phyloP scores from a whole-genome alignment of 1,140 invertebrate species.

The Hycleus phaleratus region DNA sequence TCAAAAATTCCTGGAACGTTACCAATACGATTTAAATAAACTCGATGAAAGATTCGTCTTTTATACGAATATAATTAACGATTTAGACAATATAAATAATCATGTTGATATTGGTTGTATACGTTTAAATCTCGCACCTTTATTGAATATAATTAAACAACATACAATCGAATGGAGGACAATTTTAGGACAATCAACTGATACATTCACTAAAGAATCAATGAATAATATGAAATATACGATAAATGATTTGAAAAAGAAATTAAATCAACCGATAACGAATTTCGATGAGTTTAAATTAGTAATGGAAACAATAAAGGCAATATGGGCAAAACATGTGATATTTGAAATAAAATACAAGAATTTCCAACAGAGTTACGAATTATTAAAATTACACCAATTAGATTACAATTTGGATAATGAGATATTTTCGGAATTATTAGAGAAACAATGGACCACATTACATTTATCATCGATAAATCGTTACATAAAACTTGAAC shows the following conservation, averaged over 20 bases:
- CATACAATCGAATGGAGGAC: conserved; percentile 66
- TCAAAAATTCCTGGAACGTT: conserved; percentile 64
- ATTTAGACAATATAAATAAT: conserved; percentile 52
- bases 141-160: conserved; percentile 54
- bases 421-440: conserved; percentile 48
- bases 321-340: conserved; percentile 63
- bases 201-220: conserved; percentile 48
- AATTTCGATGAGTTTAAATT: conserved; percentile 74
- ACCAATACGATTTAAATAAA: conserved; percentile 50
- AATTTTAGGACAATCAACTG: conserved; percentile 54
- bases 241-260: conserved; percentile 46
- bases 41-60: conserved; percentile 80
- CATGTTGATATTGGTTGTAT: conserved; percentile 57
- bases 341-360: conserved; percentile 67
- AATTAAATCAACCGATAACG: conserved; percentile 62
- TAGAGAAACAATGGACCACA: conserved; percentile 60
- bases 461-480: conserved; percentile 59
- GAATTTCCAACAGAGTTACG: conserved; percentile 53
- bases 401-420: conserved; percentile 44
- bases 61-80: conserved; percentile 68
- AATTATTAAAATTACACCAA: conserved; percentile 33
- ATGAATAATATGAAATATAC: conserved; percentile 41
- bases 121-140: conserved; percentile 57
- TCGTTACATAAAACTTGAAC: conserved; percentile 57
- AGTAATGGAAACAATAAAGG: conserved; percentile 72